phyloP scores from a whole-genome alignment of 2,888 invertebrate species.

The Erebia ligea region DNA sequence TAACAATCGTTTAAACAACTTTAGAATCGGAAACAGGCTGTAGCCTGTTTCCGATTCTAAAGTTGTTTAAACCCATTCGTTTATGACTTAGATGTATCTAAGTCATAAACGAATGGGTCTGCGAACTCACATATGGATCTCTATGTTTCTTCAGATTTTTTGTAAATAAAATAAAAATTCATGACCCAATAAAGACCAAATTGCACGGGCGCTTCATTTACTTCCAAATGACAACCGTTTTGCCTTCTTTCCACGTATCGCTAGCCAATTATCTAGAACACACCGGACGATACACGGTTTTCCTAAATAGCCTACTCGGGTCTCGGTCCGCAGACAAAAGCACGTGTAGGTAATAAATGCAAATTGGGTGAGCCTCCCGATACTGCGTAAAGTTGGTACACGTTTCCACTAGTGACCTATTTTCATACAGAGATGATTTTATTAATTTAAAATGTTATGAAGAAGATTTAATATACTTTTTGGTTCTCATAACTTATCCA shows the following conservation, averaged over 20 bases:
- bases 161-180: constrained; percentile 1
- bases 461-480: neutral
- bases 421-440: neutral
- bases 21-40: too few species aligned
- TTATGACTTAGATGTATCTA: too few species aligned
- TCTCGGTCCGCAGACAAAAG: constrained; percentile 51
- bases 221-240: constrained; percentile 14
- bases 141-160: neutral
- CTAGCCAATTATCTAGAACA: constrained; percentile 42
- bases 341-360: constrained; percentile 67
- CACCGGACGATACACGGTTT: constrained; percentile 49
- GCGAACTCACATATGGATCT: neutral
- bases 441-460: neutral
- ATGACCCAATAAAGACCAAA: neutral
- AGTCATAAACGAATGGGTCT: neutral
- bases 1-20: too few species aligned
- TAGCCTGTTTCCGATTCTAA: too few species aligned
- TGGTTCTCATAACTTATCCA: neutral
- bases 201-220: constrained; percentile 15
- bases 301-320: constrained; percentile 52
- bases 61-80: too few species aligned
- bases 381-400: constrained; percentile 37
- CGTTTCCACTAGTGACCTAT: constrained; percentile 27
- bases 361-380: constrained; percentile 56
- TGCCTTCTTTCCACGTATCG: constrained; percentile 37